phyloP scores from a whole-genome alignment of 2,888 invertebrate species.

The Drosophila vallismaia region DNA sequence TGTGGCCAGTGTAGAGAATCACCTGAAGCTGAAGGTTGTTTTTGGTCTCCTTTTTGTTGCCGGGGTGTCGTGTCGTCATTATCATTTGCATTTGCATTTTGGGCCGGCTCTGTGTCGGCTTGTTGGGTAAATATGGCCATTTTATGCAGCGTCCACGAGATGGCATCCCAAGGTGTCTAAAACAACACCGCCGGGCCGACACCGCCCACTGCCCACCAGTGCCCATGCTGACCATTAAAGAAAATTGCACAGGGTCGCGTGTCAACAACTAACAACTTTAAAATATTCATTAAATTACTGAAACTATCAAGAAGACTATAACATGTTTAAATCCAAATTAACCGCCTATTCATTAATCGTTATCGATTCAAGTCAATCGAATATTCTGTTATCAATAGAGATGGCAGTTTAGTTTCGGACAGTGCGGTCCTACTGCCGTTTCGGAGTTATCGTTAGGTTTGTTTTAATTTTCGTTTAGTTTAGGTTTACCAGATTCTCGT shows the following conservation, averaged over 20 bases:
- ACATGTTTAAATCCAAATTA: not conserved
- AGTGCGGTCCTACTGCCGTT: conserved; percentile 3
- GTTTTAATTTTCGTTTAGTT: conserved; percentile 13
- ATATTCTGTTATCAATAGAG: not conserved
- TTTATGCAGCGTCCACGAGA: conserved; percentile 39
- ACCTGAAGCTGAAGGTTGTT: conserved; percentile 23
- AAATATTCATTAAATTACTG: not conserved
- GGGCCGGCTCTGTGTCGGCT: conserved; percentile 25
- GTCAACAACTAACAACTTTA: not conserved
- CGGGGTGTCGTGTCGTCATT: conserved; percentile 39
- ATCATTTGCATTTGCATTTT: conserved; percentile 53
- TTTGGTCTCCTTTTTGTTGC: conserved; percentile 14
- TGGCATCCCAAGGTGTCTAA: conserved; percentile 19
- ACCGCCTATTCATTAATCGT: not conserved
- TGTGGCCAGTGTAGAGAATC: not conserved
- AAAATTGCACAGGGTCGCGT: not conserved
- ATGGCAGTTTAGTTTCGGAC: not conserved
- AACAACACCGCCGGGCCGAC: not conserved
- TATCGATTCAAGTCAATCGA: conserved; percentile 1
- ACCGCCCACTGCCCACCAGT: not conserved
- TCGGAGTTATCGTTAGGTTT: not conserved
- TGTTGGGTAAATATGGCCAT: conserved; percentile 39
- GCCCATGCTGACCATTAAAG: conserved; percentile 13
- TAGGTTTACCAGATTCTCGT: not conserved
- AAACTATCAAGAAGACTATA: not conserved